A percentile compares a stretch with the other conserved stretches of the same genome.
Conservation (phyloP, 2,888 invertebrate genomes). For the Nudaria mundana region DNA sequence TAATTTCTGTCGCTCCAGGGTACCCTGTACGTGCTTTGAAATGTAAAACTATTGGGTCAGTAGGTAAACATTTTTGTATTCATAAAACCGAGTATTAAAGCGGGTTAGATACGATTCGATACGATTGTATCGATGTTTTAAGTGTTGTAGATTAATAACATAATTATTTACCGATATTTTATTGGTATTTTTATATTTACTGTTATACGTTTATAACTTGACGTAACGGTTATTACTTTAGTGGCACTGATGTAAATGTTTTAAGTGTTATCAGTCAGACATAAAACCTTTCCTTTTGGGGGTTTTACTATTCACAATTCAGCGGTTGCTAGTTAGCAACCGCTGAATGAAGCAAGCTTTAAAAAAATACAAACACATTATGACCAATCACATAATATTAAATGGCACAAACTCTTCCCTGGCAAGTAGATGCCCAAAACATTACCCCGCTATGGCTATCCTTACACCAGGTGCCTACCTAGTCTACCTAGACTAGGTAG, state of each 20-base stretch:
- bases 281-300: no score
- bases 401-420: no score
- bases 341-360: no score
- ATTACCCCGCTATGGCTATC: no score
- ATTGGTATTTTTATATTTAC: not conserved
- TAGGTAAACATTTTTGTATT: constrained; percentile 29
- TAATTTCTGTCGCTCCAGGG: constrained; percentile 53
- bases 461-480: no score
- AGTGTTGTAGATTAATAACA: not conserved
- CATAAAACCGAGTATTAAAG: constrained; percentile 14
- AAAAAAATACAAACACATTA: no score
- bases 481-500: no score
- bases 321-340: no score
- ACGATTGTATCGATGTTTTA: not conserved
- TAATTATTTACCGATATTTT: not conserved
- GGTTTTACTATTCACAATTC: no score
- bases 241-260: not conserved
- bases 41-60: constrained; percentile 38
- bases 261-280: not conserved
- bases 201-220: not conserved
- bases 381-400: no score
- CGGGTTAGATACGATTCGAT: constrained; percentile 8
- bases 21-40: constrained; percentile 39
- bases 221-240: not conserved
- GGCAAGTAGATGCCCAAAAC: no score